These are phyloP conservation scores for Dysmachus trigonus DNA, from an alignment of 2,888 invertebrate species.

Conservation along the genomic window DNA sequence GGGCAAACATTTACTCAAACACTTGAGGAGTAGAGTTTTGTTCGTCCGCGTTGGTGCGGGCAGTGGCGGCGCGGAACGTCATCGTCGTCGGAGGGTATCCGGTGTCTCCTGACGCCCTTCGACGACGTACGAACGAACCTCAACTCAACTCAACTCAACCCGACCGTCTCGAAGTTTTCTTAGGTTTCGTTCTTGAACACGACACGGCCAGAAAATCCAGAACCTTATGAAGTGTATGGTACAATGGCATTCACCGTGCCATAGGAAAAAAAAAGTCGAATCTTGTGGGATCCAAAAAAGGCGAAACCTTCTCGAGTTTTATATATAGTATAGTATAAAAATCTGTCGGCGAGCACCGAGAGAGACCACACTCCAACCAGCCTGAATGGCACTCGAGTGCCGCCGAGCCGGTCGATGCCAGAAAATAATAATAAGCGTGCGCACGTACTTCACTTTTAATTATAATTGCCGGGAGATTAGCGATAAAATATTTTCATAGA, in stretches of 20 bases:
- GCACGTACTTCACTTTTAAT: conserved; percentile 42
- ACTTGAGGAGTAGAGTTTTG: conserved; percentile 21
- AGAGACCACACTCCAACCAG: conserved; percentile 11
- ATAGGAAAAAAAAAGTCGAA: neutral
- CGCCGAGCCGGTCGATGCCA: conserved; percentile 1
- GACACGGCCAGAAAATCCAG: neutral
- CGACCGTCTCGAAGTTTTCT: neutral
- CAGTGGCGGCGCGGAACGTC: no score
- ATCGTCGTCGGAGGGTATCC: conserved; percentile 17
- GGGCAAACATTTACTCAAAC: conserved; percentile 40
- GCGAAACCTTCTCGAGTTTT: conserved; percentile 18
- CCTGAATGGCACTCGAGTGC: conserved; percentile 21
- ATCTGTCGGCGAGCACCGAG: neutral
- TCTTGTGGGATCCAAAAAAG: neutral
- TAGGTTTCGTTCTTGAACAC: conserved; percentile 32
- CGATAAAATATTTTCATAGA: conserved; percentile 40
- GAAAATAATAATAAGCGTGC: conserved; percentile 39
- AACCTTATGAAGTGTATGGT: conserved; percentile 42
- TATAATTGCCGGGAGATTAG: conserved; percentile 42
- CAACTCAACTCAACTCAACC: no score
- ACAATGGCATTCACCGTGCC: conserved; percentile 24
- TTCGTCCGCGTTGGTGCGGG: neutral
- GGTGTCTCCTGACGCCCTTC: neutral
- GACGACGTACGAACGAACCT: neutral
- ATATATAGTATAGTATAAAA: no score